These are phyloP conservation scores for Goniozus legneri DNA, from an alignment of 1,140 invertebrate genomes.

Conservation along the genomic window DNA sequence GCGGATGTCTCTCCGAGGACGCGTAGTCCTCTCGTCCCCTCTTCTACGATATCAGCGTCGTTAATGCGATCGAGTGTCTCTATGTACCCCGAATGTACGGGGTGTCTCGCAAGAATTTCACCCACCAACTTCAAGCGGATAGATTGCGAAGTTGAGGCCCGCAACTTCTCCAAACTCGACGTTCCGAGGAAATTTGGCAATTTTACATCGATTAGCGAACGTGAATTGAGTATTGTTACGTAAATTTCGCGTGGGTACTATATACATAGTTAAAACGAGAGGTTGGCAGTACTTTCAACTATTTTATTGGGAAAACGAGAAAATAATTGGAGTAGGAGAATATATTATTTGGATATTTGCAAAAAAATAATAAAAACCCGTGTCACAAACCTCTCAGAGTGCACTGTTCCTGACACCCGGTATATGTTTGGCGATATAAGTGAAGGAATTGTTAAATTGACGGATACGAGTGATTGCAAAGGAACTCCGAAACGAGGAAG, in stretches of 20 bases:
- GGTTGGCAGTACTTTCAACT: not conserved
- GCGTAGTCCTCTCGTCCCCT: too few relatives aligned
- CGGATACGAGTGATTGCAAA: slow-evolving; percentile 18
- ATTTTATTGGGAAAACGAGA: not conserved
- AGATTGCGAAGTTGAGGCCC: too few relatives aligned
- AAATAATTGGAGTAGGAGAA: not conserved
- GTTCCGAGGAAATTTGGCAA: too few relatives aligned
- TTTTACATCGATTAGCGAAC: too few relatives aligned
- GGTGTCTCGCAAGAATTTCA: not conserved
- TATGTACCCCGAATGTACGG: not conserved
- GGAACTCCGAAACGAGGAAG: slow-evolving; percentile 18
- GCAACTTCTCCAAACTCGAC: too few relatives aligned
- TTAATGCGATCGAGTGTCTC: not conserved
- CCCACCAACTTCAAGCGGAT: not conserved
- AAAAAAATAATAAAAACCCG: not conserved
- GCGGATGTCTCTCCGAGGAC: too few relatives aligned
- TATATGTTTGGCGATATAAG: too few relatives aligned
- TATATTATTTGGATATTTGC: too few relatives aligned
- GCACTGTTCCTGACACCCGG: not conserved
- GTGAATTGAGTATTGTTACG: too few relatives aligned
- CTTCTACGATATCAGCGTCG: not conserved
- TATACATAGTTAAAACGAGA: not conserved
- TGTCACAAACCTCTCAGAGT: not conserved
- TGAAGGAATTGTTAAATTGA: slow-evolving; percentile 39
- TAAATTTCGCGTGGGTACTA: too few relatives aligned